Conservation (phyloP, 2,888 invertebrate genomes). For the Arctia plantaginis region DNA sequence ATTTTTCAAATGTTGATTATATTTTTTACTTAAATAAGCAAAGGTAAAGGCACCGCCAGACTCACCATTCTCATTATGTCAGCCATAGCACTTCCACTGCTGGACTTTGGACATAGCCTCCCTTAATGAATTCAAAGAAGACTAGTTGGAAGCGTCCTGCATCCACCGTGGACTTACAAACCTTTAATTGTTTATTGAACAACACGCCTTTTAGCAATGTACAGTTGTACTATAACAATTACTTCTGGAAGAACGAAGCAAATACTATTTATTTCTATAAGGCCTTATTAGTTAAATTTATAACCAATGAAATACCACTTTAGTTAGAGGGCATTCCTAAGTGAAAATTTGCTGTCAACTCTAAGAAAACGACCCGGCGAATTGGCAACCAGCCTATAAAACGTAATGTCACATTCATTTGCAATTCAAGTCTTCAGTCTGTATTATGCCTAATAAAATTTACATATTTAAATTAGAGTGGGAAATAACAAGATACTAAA, state of each 20-base stretch:
- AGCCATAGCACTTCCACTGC: too few species aligned
- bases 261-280: constrained; percentile 44
- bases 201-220: too few species aligned
- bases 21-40: too few species aligned
- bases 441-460: constrained; percentile 87
- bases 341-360: constrained; percentile 82
- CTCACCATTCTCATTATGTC: too few species aligned
- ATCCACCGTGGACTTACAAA: too few species aligned
- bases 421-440: constrained; percentile 85
- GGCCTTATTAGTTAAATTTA: constrained; percentile 55
- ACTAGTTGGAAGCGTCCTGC: too few species aligned
- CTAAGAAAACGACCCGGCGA: constrained; percentile 79
- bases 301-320: constrained; percentile 67
- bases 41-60: too few species aligned
- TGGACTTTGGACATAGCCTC: too few species aligned
- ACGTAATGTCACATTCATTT: constrained; percentile 86
- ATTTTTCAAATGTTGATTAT: too few species aligned
- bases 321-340: constrained; percentile 73
- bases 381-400: constrained; percentile 86
- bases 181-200: too few species aligned
- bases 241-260: not conserved
- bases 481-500: constrained; percentile 84
- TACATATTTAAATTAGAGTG: constrained; percentile 87
- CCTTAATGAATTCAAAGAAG: too few species aligned
- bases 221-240: too few species aligned